These are phyloP conservation scores for Zaprionus kolodkinae DNA, from an alignment of 1,140 invertebrate species.

Conservation along the genomic window DNA sequence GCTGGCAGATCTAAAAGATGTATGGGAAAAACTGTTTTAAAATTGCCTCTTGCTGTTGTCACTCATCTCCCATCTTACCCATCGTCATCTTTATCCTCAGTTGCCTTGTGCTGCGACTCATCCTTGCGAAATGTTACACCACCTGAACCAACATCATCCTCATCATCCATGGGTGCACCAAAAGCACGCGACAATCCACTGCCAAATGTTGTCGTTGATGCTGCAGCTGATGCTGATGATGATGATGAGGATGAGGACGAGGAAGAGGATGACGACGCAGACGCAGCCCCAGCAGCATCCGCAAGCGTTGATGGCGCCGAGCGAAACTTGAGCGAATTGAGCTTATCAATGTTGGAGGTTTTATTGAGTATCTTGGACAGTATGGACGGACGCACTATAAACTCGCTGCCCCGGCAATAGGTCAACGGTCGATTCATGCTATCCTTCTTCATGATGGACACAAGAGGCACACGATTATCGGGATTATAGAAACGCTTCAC, in stretches of 20 bases:
- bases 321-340: constrained; percentile 83
- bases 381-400: constrained; percentile 80
- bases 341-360: constrained; percentile 83
- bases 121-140: constrained; percentile 67
- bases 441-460: constrained; percentile 84
- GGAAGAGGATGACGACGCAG: neutral
- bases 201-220: constrained; percentile 78
- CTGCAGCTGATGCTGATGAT: too few relatives aligned
- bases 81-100: constrained; percentile 50
- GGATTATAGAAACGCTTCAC: constrained; percentile 83
- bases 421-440: constrained; percentile 68
- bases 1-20: constrained; percentile 18
- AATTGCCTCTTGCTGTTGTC: constrained; percentile 10
- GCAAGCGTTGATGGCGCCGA: constrained; percentile 41
- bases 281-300: neutral
- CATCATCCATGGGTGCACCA: constrained; percentile 84
- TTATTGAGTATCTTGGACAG: constrained; percentile 83
- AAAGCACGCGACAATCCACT: constrained; percentile 85
- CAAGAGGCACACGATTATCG: constrained; percentile 73
- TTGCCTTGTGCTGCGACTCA: constrained; percentile 13
- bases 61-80: constrained; percentile 31
- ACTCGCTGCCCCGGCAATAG: constrained; percentile 76
- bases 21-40: neutral
- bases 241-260: neutral
- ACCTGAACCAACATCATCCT: constrained; percentile 55